Conservation (phyloP, 2,888 invertebrate genomes). For the Chrysotoxum bicinctum region DNA sequence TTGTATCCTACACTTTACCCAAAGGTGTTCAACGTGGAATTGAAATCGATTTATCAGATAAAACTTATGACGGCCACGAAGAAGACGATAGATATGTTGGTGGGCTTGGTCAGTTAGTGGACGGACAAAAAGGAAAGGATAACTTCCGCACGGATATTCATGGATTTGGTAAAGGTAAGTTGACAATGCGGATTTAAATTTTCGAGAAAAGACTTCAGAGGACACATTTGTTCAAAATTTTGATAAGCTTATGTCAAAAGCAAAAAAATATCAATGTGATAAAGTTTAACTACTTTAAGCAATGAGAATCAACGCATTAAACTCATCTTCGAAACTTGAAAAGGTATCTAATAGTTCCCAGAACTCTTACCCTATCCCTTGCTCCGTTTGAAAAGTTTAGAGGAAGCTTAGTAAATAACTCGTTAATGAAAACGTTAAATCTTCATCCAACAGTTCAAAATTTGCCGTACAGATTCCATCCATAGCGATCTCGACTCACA, state of each 20-base stretch:
- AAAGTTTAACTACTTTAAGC: constrained; percentile 5
- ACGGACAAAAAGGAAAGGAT: constrained; percentile 88
- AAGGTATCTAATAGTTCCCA: constrained; percentile 11
- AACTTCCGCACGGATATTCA: constrained; percentile 87
- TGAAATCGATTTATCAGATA: constrained; percentile 89
- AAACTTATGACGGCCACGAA: constrained; percentile 89
- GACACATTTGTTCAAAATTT: neutral
- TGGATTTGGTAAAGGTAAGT: constrained; percentile 86
- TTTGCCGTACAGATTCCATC: constrained; percentile 10
- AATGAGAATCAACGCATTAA: constrained; percentile 11
- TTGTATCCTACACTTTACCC: constrained; percentile 90
- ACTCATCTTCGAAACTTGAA: neutral
- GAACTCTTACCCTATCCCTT: neutral
- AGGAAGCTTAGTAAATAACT: constrained; percentile 34
- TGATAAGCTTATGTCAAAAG: neutral
- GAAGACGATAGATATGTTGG: constrained; percentile 85
- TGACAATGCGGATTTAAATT: constrained; percentile 27
- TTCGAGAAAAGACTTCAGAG: neutral
- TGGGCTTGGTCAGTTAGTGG: constrained; percentile 90
- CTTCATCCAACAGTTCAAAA: constrained; percentile 30
- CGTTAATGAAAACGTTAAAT: constrained; percentile 37
- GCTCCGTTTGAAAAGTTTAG: constrained; percentile 22
- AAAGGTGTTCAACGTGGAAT: constrained; percentile 87
- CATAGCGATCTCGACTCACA: neutral
- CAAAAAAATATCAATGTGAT: neutral